Base-by-base conservation (phyloP, 2,888 invertebrate species). In the Microctonus aethiopoides region DNA sequence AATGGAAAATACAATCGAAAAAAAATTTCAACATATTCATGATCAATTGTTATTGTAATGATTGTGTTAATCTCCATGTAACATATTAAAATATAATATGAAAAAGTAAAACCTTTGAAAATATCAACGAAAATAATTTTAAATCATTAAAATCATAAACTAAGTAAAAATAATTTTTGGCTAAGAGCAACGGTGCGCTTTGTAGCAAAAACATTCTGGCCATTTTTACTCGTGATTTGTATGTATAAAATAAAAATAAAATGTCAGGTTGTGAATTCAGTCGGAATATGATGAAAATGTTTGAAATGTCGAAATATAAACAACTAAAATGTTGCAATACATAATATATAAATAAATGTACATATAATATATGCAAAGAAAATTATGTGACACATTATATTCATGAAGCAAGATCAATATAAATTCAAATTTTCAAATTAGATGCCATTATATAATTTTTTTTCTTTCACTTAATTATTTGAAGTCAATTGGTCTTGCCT, bases 141-240 rank as follows among this genome's bases (percentile, higher is more conserved):
- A 20, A 41, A 60, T 61, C 16, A 56, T 36, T 16, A 26, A 61
- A 52, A 67, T 34, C 22, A 54, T 63, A 39, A 80, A 79, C 81
- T 83, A 84, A 81, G 81, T 86, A 84, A 85, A 85, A 81, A 80
- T 85, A 86, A 85, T 85, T 85, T 86, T 86, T 86, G 85, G 85
- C 85, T 84, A 86, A 84, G 80, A 80, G 77, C 84, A 84, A 85
- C 82, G 81, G 80, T 83, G 82, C 74, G 75, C 76, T 74, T 74
- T 76, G 76, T 77, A 74, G 74, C 72, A 74, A 75, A 73, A 72
- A 70, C 66, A 66, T 67, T 59, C 41, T 73, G 59, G 60, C 72
- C 65, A 26, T 60, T 52, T 16, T 32, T 59, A 71, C 59, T 34
- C 67, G 67, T 11, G 57, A 61, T 67, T 51, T 39, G 36, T 46